Evolutionary conservation across 1,140 invertebrate genomes (phyloP), one percentile per base, ranked within the genome.

Genomic region (Muscidifurax raptorellus): DNA sequence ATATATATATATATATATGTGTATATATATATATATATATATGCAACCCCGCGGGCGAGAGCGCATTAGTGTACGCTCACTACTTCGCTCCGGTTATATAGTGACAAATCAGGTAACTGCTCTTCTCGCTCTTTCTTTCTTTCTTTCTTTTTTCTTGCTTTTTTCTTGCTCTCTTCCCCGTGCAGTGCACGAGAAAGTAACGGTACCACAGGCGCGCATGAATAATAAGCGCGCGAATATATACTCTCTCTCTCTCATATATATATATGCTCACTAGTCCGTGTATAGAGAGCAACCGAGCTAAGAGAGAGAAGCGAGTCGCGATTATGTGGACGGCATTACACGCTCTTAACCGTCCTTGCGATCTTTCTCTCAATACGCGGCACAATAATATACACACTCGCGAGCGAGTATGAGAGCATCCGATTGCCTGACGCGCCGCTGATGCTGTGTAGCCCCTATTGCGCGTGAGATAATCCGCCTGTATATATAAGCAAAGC

Each of bases 171-270:
- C n/a, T 28, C 71, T 40, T 3, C 12, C 30, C 78, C 77, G 40
- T 47, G 75, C 27, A 80, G 80, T 77, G 36, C 59, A 72, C 77
- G 78, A 83, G 81, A 80, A 9, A n/a, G 27, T 83, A 84, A 84
- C 82, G 76, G 82, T 79, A 84, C 74, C 84, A 69, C 80, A n/a
- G 22, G 28, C 71, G 69, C 86, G 80, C 72, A 80, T 83, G 83
- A 89, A 87, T 87, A 90, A 88, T 90, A 88, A 89, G 86, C 79
- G 86, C 79, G 86, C 86, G 82, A 88, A 89, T 89, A 88, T 86
- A 86, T 80, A 86, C 87, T 86, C 75, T 86, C 75, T 59, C 85
- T 87, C 83, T 36, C 27, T 30, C 0, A 28, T 28, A 5, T 59
- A 28, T 30, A 0, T 76, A 59, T 30, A 15, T 59, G 47, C 30